Conservation (phyloP, 2,888 invertebrate genomes). For the Drosophila lutescens region DNA sequence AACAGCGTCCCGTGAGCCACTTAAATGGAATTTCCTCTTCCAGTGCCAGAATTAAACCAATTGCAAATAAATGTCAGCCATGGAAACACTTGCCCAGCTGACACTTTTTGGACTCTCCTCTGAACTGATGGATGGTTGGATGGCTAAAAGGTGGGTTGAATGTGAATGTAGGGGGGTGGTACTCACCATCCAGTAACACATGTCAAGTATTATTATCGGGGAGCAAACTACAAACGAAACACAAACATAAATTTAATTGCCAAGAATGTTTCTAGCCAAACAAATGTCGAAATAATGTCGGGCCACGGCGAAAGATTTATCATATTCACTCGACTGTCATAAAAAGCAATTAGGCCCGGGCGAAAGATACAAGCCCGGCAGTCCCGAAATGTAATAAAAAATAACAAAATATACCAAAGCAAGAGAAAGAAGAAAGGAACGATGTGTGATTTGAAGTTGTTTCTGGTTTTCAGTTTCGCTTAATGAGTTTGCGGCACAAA, state of each 20-base stretch:
- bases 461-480: constrained; percentile 47
- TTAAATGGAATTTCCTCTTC: constrained; percentile 35
- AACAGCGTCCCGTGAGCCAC: constrained; percentile 43
- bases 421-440: constrained; percentile 43
- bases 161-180: constrained; percentile 27
- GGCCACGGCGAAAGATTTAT: constrained; percentile 62
- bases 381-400: constrained; percentile 54
- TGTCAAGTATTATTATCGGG: constrained; percentile 60
- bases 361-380: constrained; percentile 63
- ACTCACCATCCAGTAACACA: constrained; percentile 55
- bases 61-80: constrained; percentile 70
- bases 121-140: constrained; percentile 14
- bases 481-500: constrained; percentile 41
- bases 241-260: constrained; percentile 69
- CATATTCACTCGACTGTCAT: constrained; percentile 76
- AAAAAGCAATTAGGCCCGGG: constrained; percentile 73
- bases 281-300: constrained; percentile 48
- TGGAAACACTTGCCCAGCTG: constrained; percentile 66
- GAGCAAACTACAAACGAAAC: constrained; percentile 45
- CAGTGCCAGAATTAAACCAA: constrained; percentile 48
- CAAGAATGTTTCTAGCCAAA: constrained; percentile 66
- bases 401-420: constrained; percentile 27
- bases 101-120: constrained; percentile 48
- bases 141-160: constrained; percentile 6
- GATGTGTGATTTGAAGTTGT: constrained; percentile 69